Base-by-base conservation (phyloP, 2,113 vertebrate species). In the Promerops cafer region DNA sequence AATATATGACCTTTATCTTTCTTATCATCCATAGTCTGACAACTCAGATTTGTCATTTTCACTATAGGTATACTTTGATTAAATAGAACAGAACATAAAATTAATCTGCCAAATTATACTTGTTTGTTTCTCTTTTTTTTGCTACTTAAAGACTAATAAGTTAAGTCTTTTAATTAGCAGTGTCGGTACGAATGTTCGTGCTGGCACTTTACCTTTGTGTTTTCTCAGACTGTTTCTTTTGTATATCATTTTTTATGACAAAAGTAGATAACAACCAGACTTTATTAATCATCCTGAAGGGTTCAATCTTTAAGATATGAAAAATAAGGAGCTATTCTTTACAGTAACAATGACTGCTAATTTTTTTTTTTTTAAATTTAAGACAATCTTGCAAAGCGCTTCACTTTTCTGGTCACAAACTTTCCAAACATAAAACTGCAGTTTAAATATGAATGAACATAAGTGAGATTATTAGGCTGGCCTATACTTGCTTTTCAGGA, bases 1-100 rank as follows among this genome's bases (percentile, higher is more conserved):
- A 98, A 99, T 99, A 98, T 98, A 99, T 99, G 98, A 98, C 98
- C 98, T 98, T 98, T 99, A 99, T 99, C 99, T 98, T 98, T 98
- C 98, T 98, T 99, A 99, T 99, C 99, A 98, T 98, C 98, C 98
- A 59, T 93, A 97, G 91, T 94, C 97, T 98, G 98, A 98, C 98
- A 98, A 98, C 97, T 98, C 95, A 98, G 98, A 99, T 99, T 99
- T 98, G 98, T 99, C 99, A 99, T 99, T 98, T 99, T 98, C 98
- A 98, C 97, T 97, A 96, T 90, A 98, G 98, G 98, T 98, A 98
- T 98, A 94, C 97, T 98, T 98, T 98, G 98, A 98, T 98, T 98
- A 98, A 98, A 97, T 97, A 96, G 98, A 96, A 97, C 97, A 98
- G 97, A 97, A 97, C 94, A 94, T 97, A 98, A 99, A 99, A 99